Evolutionary conservation across 2,797 vertebrate species (phyloP), one percentile per base, ranked within the genome.

Genomic region (Poeciliopsis presidionis): DNA sequence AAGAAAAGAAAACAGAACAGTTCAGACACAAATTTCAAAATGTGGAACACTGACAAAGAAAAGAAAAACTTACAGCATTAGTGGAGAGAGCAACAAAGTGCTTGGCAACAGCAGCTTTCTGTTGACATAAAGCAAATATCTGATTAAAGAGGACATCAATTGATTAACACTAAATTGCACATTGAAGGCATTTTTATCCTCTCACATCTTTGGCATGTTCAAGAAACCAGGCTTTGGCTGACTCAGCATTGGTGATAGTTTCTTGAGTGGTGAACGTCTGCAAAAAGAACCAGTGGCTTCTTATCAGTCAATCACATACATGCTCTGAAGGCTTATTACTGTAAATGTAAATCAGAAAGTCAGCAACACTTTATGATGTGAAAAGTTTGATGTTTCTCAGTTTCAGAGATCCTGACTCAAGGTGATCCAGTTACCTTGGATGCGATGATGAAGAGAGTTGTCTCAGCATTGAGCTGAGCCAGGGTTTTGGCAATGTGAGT

Each of bases 201-300:
- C 97, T 97, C 90, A 99, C 98, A 84, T 99, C 96, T 72, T 96
- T 97, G 74, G 97, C 97, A 3, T 95, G 85, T 67, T 77, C 86
- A 0, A 99, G 93, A 93, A 99, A 97, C 98, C 98, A 99, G 46
- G 96, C 97, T 91, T 98, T 98, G 6, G 98, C 98, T 0, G 98
- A 98, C 88, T 98, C 97, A 7, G 98, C 98, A 0, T 99, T 99
- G 11, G 98, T 99, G 90, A 99, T 99, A 1, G 98, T 99, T 94
- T 99, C 98, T 83, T 98, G 97, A 7, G 97, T 99, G 79, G 98
- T 99, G 79, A 99, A 99, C 49, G 98, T 99, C 98, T 99, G 88
- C 22, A 69, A 72, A 45, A 12, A 85, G 7, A 72, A 18, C 30
- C 7, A 22, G 75, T 72, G 71, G 30, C 81, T 74, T 74, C 12